These are phyloP conservation scores for Macaca fascicularis DNA, from an alignment of 2,113 vertebrate genomes.

Conservation along the genomic window DNA sequence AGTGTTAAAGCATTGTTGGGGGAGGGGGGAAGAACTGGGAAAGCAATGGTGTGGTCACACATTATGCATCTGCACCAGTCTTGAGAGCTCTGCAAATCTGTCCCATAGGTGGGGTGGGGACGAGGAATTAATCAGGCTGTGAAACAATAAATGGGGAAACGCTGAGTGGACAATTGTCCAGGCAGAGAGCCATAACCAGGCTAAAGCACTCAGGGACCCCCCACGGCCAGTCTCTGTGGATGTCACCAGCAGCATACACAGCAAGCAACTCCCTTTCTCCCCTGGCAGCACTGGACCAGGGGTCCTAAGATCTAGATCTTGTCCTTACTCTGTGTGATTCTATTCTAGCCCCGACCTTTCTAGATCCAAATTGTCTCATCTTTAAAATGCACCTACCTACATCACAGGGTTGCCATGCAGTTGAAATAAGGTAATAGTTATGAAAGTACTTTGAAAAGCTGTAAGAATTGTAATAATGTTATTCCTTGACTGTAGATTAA, in stretches of 20 bases:
- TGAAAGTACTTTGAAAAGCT: constrained; percentile 53
- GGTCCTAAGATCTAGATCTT: background rate
- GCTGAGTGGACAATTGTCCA: background rate
- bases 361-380: constrained; percentile 19
- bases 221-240: background rate
- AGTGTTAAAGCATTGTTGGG: background rate
- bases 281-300: background rate
- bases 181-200: background rate
- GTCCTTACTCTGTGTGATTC: background rate
- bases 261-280: background rate
- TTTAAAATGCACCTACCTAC: background rate
- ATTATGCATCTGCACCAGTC: background rate
- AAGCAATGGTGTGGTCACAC: background rate
- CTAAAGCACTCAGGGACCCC: background rate
- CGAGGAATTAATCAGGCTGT: background rate
- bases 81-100: background rate
- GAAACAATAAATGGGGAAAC: background rate
- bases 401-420: background rate
- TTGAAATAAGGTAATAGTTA: constrained; percentile 38
- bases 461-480: constrained; percentile 60
- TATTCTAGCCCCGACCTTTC: background rate
- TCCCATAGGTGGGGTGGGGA: background rate
- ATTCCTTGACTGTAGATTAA: constrained; percentile 70
- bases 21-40: background rate
- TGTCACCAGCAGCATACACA: background rate